Evolutionary conservation across 2,888 invertebrate genomes (phyloP), one percentile per base, ranked within the genome.

Genomic region (Ophion costatus): DNA sequence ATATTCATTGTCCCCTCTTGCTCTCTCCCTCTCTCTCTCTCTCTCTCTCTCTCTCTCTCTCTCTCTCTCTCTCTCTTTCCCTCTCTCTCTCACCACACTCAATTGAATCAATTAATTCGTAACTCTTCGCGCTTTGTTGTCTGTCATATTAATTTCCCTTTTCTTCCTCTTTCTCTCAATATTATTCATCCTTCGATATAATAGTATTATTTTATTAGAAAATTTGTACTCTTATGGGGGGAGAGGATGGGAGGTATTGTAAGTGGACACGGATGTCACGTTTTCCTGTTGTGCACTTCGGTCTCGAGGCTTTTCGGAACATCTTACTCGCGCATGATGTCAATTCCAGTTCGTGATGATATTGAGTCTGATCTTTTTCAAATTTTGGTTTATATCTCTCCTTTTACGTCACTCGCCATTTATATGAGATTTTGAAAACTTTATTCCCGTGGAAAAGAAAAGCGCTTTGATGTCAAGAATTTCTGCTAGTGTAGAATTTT

Each of bases 201-300:
- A 90, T 92, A 88, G 84, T 88, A 91, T 91, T 82, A 75, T 76
- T 85, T 78, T 90, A 92, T 92, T 92, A 89, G 91, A 90, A 92
- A 91, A 93, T 93, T 93, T 93, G 93, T 93, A 93, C 93, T 93
- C 90, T 93, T 91, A 92, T 91, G 87, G 90, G 93, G 93, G 84
- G 79, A 67, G 66, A 74, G 74, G 80, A 67, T 51, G 67, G 80
- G 80, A 80, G 80, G 75, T 80, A 80, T 91, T 91, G 90, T 85
- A 80, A 89, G 92, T 91, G 90, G 90, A 91, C 92, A 90, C 89
- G 87, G 90, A 90, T 90, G 89, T 89, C 88, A 88, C 85, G 87
- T 80, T n/a, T 75, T 74, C 56, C 73, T 80, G 64, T 45, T 22
- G 79, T 81, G 84, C 64, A 85, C 77, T 82, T 84, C 82, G 82